These are phyloP conservation scores for Mellivora capensis DNA, from an alignment of 2,113 vertebrate species.

Conservation along the genomic window DNA sequence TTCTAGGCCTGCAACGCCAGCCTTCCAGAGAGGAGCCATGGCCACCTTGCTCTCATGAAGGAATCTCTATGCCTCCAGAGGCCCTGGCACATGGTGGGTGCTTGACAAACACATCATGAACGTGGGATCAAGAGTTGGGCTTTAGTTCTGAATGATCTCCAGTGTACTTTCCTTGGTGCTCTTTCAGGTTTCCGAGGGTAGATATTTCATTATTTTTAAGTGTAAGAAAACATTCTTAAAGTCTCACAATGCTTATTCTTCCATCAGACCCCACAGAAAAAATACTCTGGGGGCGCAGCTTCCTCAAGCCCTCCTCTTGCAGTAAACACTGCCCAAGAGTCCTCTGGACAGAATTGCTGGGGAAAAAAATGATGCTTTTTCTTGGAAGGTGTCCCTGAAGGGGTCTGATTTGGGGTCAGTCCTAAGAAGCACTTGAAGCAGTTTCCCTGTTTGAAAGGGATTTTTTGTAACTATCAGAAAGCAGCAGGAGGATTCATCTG, in stretches of 20 bases:
- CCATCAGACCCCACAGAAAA: neutral
- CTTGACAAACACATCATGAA: neutral
- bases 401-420: neutral
- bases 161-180: neutral
- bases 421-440: constrained; percentile 42
- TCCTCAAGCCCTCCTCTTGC: constrained; percentile 14
- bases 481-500: constrained; percentile 7
- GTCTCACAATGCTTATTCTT: constrained; percentile 11
- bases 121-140: neutral
- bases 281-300: neutral
- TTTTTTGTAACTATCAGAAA: constrained; percentile 49
- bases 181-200: neutral
- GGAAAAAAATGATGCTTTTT: constrained; percentile 61
- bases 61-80: neutral
- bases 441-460: constrained; percentile 27
- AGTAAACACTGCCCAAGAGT: neutral
- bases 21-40: neutral
- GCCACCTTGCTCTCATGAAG: neutral
- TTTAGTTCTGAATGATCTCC: neutral
- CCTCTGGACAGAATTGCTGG: constrained; percentile 1
- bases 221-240: neutral
- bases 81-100: neutral
- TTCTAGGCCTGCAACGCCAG: neutral
- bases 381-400: constrained; percentile 40
- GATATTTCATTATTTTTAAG: constrained; percentile 17